Percentiles rank a stretch among this genome's conserved stretches.
Conservation (phyloP, 2,113 vertebrate genomes). For the Pelmatolapia mariae region DNA sequence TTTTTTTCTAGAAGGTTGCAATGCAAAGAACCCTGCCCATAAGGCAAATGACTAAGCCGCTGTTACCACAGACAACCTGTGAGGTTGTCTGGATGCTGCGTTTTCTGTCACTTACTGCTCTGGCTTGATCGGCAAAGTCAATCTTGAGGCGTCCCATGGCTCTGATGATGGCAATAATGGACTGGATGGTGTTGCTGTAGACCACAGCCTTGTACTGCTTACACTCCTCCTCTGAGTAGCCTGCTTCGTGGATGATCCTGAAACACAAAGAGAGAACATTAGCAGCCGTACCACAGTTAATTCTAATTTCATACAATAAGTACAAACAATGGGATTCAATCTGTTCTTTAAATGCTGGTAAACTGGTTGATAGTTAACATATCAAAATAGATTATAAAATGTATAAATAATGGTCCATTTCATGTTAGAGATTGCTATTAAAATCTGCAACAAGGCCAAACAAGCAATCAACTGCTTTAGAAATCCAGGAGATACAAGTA, state of each 20-base stretch:
- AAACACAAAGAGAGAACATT: not conserved
- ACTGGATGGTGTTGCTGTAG: conserved; percentile 99
- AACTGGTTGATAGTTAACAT: not conserved
- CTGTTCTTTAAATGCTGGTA: not conserved
- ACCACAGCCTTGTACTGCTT: conserved; percentile 98
- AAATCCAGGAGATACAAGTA: not conserved
- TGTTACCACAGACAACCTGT: not conserved
- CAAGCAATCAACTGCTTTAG: not conserved
- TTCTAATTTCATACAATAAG: not conserved
- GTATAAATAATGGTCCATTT: not conserved
- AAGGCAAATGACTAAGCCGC: not conserved
- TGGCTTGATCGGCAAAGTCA: conserved; percentile 85
- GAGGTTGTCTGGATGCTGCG: not conserved
- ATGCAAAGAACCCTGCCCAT: not conserved
- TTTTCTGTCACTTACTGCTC: conserved; percentile 81
- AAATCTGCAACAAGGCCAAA: not conserved
- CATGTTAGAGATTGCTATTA: not conserved
- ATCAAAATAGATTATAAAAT: not conserved
- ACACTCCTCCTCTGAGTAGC: conserved; percentile 98
- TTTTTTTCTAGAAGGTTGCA: not conserved
- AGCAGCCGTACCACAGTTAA: not conserved
- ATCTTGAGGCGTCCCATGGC: conserved; percentile 98
- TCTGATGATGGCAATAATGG: conserved; percentile 96
- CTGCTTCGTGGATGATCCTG: conserved; percentile 97
- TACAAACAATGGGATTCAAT: not conserved